These are phyloP conservation scores for Diaphora mendica DNA, from an alignment of 2,888 invertebrate species.

Conservation along the genomic window DNA sequence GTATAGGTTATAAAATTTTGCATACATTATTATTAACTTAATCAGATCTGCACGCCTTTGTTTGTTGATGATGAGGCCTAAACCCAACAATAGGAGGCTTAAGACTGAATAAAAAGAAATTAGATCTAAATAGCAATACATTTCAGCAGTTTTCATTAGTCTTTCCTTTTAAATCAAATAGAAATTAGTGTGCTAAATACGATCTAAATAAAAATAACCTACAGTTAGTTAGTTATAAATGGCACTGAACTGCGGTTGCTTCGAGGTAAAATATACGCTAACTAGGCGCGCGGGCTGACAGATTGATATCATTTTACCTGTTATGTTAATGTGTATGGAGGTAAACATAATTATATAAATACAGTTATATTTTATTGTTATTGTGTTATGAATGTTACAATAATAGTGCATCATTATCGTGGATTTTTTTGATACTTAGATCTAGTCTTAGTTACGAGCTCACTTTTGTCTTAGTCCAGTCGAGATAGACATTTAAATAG, in stretches of 20 bases:
- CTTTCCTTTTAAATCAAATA: not conserved
- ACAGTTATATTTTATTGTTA: not conserved
- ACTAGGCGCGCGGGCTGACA: not conserved
- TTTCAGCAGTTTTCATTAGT: not conserved
- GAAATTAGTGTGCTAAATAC: not conserved
- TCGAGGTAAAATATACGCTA: not conserved
- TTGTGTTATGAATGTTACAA: not conserved
- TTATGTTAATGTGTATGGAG: not conserved
- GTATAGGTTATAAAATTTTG: too few species aligned
- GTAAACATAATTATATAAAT: not conserved
- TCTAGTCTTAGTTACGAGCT: too few species aligned
- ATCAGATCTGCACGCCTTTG: too few species aligned
- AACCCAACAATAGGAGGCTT: too few species aligned
- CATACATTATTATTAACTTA: too few species aligned
- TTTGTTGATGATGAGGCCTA: too few species aligned
- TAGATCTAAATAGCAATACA: not conserved
- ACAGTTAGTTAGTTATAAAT: not conserved
- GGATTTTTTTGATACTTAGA: not conserved
- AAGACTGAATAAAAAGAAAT: too few species aligned
- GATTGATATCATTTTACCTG: constrained; percentile 3
- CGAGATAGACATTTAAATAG: too few species aligned
- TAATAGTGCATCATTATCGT: not conserved
- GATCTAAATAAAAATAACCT: not conserved
- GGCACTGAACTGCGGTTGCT: not conserved
- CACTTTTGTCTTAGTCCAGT: too few species aligned